Evolutionary conservation across 2,113 vertebrate species (phyloP).

Genomic region (Uria aalge): DNA sequence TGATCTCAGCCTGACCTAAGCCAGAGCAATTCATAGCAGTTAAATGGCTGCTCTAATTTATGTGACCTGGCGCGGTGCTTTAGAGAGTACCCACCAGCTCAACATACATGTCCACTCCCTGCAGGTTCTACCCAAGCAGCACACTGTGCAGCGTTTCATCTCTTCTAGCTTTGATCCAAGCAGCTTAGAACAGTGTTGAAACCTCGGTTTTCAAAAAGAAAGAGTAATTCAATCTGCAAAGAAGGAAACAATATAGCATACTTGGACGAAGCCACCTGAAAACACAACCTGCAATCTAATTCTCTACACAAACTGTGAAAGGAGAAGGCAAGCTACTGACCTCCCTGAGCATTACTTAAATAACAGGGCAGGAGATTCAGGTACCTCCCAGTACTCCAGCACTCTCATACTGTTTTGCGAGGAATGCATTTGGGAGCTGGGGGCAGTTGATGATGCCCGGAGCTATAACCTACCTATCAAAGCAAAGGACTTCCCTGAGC

Average conservation of each 20-base stretch:
- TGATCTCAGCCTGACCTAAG: not conserved
- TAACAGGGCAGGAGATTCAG: not conserved
- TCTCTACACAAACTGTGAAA: not conserved
- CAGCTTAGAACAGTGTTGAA: not conserved
- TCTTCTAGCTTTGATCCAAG: not conserved
- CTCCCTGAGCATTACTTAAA: not conserved
- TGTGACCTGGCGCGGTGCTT: not conserved
- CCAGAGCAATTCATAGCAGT: not conserved
- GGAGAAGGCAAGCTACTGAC: not conserved
- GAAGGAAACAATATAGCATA: not conserved
- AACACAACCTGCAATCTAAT: not conserved
- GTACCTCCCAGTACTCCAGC: not conserved
- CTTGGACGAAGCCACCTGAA: not conserved
- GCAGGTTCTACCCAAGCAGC: not conserved
- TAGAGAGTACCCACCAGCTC: not conserved
- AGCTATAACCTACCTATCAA: not conserved
- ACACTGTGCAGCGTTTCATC: not conserved
- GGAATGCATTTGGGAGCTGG: not conserved
- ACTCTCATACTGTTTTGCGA: fast-evolving
- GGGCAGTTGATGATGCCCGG: not conserved
- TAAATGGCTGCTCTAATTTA: not conserved
- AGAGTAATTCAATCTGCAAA: not conserved
- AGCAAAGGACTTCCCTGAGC: not conserved
- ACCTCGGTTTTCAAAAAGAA: not conserved
- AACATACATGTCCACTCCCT: not conserved